Evolutionary conservation across 2,888 invertebrate genomes (phyloP), one percentile per base, ranked within the genome.

Genomic region (Drosophila histrio): DNA sequence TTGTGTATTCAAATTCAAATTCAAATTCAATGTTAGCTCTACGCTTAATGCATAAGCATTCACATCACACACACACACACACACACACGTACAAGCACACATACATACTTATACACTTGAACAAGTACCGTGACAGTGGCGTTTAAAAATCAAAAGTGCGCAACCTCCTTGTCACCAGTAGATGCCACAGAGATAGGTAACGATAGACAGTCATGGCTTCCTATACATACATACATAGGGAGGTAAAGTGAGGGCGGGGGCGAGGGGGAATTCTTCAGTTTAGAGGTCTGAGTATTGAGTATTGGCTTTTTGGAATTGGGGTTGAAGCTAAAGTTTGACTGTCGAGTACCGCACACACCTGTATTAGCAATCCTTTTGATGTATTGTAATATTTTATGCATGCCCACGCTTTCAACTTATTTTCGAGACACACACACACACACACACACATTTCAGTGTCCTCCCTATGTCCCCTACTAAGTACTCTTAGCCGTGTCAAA

Each of bases 301-400:
- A 57, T 57, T 57, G 59, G 59, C 39, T 52, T 59, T 59, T 32
- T 15, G 30, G 28, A 8, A 28, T 50, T 57, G 21, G 41, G 63
- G 30, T 32, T 49, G 28, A 13, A n/a, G 56, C 39, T 46, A 15
- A 30, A 30, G 54, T 53, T 50, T 32, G 38, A 11, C 43, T 47
- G 46, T 41, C 46, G 41, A 41, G 56, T 34, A 22, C 41, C 46
- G 15, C 44, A 32, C 41, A 71, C 71, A 34, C 53, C 57, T 71
- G 72, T 71, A 71, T 77, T 75, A 75, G 69, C 81, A 84, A 84
- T 79, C 77, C 79, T 81, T 82, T 82, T 82, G 77, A 84, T 76
- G 76, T 73, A 79, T 81, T 79, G 71, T 72, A 61, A 71, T 72
- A 81, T 72, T 74, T 72, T 80, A 68, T 81, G 76, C 66, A 65